Evolutionary conservation across 2,113 vertebrate species (phyloP), one percentile per base, ranked within the genome.

Genomic region (Eretmochelys imbricata): DNA sequence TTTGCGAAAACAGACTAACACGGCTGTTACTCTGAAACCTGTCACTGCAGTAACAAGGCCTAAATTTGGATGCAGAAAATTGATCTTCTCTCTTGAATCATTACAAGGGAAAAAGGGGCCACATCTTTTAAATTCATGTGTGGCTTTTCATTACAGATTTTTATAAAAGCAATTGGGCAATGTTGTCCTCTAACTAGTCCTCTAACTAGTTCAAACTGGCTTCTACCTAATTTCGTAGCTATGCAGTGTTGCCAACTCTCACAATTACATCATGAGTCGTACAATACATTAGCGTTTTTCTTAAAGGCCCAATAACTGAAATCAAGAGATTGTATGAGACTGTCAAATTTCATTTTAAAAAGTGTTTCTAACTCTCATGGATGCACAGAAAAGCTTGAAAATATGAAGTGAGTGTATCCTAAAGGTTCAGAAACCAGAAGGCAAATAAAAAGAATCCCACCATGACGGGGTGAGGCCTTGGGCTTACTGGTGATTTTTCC

Each of bases 321-420:
- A 72, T 72, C 35, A 72, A 72, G n/a, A 38, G 19, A 38, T 38
- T 38, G 17, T 38, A 38, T 38, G n/a, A 38, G 10, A 72, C 22
- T 22, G 19, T 72, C n/a, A 72, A 72, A 38, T 38, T 72, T 72
- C 19, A 72, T 72, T 72, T 72, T 9, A 20, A 72, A 72, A 72
- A n/a, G 65, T 10, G n/a, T 82, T 95, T 95, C 94, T 46, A 76
- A 25, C 93, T 49, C 72, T 90, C 46, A 88, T 50, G 55, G 85
- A 84, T 5, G 5, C 80, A 92, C 51, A 90, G 93, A 97, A 96
- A 97, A 92, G 53, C 6, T 92, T 91, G 87, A 31, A 82, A 87
- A 12, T 93, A 84, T 89, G 95, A 65, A 95, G 17, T 6, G 38
- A 27, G 29, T 88, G 65, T 89, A 96, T 91, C 94, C 91, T 92